Evolutionary conservation across 2,113 vertebrate species (phyloP).

Genomic region (Trematocara unimaculatum): DNA sequence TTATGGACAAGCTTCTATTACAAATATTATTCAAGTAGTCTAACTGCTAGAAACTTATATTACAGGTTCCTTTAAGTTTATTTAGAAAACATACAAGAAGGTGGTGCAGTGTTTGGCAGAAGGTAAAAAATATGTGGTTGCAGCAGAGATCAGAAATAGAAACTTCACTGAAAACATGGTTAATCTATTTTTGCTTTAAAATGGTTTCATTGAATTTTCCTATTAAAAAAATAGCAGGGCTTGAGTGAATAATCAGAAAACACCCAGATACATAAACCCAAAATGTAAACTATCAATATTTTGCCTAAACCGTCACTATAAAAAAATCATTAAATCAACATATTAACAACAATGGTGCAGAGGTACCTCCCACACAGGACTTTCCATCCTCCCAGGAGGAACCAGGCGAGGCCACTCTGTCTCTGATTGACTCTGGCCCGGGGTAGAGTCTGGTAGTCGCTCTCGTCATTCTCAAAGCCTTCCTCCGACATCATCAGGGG

Average conservation of each 20-base stretch:
- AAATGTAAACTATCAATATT: background rate
- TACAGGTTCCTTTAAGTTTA: background rate
- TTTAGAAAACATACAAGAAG: background rate
- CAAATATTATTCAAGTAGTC: background rate
- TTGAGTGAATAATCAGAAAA: background rate
- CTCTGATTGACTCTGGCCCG: slow-evolving; percentile 79
- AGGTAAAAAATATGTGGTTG: background rate
- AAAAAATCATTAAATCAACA: background rate
- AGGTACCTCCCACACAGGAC: slow-evolving; percentile 85
- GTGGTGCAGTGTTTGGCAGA: background rate
- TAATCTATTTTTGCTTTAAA: background rate
- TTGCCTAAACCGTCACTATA: background rate
- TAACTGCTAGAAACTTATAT: background rate
- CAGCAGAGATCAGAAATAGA: background rate
- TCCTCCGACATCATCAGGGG: slow-evolving; percentile 99
- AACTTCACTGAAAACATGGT: background rate
- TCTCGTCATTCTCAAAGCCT: slow-evolving; percentile 94
- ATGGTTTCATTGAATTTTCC: background rate
- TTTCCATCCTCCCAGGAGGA: slow-evolving; percentile 92
- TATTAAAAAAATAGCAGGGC: background rate
- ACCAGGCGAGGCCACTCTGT: slow-evolving; percentile 83
- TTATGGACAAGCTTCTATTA: background rate
- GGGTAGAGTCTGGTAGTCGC: slow-evolving; percentile 93
- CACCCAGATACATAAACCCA: background rate
- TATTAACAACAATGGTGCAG: background rate